Evolutionary conservation across 2,797 vertebrate genomes (phyloP), one percentile per base, ranked within the genome.

Genomic region (Eupleurogrammus muticus): DNA sequence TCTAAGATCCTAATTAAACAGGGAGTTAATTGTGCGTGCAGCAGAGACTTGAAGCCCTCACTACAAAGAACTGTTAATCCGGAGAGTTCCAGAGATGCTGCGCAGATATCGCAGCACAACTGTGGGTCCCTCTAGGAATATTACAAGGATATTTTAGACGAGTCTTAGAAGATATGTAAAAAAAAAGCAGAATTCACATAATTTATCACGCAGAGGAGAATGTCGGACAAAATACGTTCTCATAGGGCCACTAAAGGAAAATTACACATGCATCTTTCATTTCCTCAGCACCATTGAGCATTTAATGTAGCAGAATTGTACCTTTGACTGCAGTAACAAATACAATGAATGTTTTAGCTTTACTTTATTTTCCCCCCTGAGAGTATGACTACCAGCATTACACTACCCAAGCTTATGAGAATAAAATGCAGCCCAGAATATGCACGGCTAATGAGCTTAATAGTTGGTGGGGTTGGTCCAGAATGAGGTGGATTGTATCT

Each of bases 1-100:
- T 85, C 59, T 57, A 61, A 83, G 64, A 87, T 82, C 69, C 61
- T 79, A 89, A 88, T 89, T 87, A 85, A 87, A 83, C 79, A 70
- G 73, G 78, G 74, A 85, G 73, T 67, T 81, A 84, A 83, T 80
- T 82, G 80, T 51, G 50, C 77, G 52, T 79, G 70, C 48, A 52
- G 66, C 48, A 52, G 66, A 80, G 79, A 61, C 64, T 79, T 59
- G 66, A 84, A 84, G 54, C 46, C n/a, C 52, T 67, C 21, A 17
- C 47, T 63, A 71, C 77, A 81, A 84, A 86, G 75, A 77, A 48
- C 19, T 44, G 75, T 82, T 86, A 88, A 90, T 86, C 83, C 80
- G 50, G 36, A 46, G 71, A 38, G 68, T 81, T 84, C 78, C 21
- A 36, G 48, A 80, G 74, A 80, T 86, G 75, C 64, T 66, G 56